Conservation (phyloP, 2,888 invertebrate genomes). For the Tanaodytes sp. region DNA sequence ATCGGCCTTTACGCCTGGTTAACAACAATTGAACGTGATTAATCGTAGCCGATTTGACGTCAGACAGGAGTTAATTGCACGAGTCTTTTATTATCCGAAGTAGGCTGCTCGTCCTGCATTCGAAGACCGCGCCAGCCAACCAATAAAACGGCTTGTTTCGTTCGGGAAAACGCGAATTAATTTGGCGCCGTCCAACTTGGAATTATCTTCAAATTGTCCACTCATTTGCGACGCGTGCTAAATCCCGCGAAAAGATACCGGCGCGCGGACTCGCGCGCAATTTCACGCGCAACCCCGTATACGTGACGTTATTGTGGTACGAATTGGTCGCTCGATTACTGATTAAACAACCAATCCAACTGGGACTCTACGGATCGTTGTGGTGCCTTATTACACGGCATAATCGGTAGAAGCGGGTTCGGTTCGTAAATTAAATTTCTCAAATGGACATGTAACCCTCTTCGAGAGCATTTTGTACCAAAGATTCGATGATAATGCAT, state of each 20-base stretch:
- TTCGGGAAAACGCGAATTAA: constrained; percentile 11
- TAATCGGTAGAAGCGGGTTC: constrained; percentile 22
- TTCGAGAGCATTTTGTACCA: too few species aligned
- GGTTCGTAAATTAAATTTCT: constrained; percentile 29
- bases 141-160: constrained; percentile 2
- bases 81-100: background rate
- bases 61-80: constrained; percentile 1
- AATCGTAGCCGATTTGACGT: constrained; percentile 9
- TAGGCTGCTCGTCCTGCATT: background rate
- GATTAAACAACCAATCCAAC: constrained; percentile 31
- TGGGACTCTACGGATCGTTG: constrained; percentile 16
- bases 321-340: constrained; percentile 30
- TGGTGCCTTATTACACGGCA: constrained; percentile 24
- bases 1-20: constrained; percentile 8
- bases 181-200: too few species aligned
- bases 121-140: background rate
- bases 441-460: too few species aligned
- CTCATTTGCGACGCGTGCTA: too few species aligned
- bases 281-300: too few species aligned
- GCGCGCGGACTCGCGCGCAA: too few species aligned
- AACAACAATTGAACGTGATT: constrained; percentile 1
- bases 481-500: too few species aligned
- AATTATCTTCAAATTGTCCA: too few species aligned
- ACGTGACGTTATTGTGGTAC: constrained; percentile 37
- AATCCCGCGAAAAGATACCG: too few species aligned